Base-by-base conservation (phyloP, 2,888 invertebrate species). In the Autographa gamma region DNA sequence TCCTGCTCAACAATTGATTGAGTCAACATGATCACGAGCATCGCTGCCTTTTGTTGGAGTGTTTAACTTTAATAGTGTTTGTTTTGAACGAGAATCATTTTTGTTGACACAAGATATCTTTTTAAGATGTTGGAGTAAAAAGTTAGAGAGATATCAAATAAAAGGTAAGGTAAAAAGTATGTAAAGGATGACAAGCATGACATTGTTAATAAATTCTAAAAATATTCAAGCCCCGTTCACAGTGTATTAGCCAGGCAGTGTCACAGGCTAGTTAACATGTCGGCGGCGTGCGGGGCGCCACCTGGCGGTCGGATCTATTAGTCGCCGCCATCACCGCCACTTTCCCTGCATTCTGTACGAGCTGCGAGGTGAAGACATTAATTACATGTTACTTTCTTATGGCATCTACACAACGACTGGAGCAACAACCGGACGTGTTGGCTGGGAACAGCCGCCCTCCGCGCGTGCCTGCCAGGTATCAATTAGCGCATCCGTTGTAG, bases 11-110 rank as follows among this genome's bases (percentile, higher is more conserved):
- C 79, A 74, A 84, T 76, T 73, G 71, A 76, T 79, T 71, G 74
- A 82, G 71, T 76, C 74, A 76, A 84, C 82, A 79, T 60, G 65
- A 67, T 76, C 69, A 81, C 69, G 69, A 78, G 79, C 79, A 81
- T 73, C 81, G 69, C 43, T 77, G 79, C 69, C 58, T 65, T 62
- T 78, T 79, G 65, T 73, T 78, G 18, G 52, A 78, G 60, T 69
- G 69, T 81, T 73, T 78, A 73, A 73, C 74, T 69, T 54, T 59
- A 68, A 77, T 80, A 77, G 67, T 59, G 32, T 77, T 77, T 62
- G 41, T 63, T 61, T 43, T 9, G 16, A 67, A 59, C 48, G 56
- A 58, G 14, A 43, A 32, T 62, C 9, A 60, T 48, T 68, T 73
- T 72, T n/a, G 65, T 52, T 64, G n/a, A 63, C 52, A 1, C 0